Evolutionary conservation across 37 sponge, comb jelly and placozoan genomes (phyloP).

Genomic region (Mnemiopsis leidyi): DNA sequence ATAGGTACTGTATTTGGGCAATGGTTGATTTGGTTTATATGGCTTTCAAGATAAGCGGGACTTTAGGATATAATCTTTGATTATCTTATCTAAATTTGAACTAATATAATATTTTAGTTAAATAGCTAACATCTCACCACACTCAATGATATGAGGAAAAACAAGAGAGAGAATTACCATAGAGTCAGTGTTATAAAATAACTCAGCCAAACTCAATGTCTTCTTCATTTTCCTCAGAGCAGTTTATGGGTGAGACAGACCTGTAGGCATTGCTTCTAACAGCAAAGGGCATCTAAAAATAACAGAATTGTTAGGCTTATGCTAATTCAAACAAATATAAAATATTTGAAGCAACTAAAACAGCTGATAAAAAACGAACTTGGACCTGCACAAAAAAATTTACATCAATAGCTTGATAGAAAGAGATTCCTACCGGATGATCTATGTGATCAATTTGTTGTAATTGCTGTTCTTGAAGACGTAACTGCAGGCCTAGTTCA

Average conservation of each 20-base stretch:
- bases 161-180: too few species aligned
- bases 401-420: too few species aligned
- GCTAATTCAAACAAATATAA: background rate
- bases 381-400: too few species aligned
- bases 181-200: too few species aligned
- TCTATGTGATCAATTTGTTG: background rate
- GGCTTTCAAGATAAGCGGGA: too few species aligned
- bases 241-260: background rate
- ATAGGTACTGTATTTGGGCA: too few species aligned
- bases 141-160: too few species aligned
- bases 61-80: background rate
- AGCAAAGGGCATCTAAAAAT: background rate
- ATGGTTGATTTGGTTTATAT: too few species aligned
- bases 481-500: background rate
- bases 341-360: background rate
- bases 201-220: conserved; percentile 38
- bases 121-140: too few species aligned
- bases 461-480: background rate
- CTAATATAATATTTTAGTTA: background rate
- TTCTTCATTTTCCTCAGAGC: background rate
- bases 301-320: background rate
- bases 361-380: too few species aligned
- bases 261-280: background rate
- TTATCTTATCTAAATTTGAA: background rate
- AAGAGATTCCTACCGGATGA: background rate